Evolutionary conservation across 2,888 invertebrate species (phyloP), one percentile per base, ranked within the genome.

Genomic region (Bedellia somnulentella): DNA sequence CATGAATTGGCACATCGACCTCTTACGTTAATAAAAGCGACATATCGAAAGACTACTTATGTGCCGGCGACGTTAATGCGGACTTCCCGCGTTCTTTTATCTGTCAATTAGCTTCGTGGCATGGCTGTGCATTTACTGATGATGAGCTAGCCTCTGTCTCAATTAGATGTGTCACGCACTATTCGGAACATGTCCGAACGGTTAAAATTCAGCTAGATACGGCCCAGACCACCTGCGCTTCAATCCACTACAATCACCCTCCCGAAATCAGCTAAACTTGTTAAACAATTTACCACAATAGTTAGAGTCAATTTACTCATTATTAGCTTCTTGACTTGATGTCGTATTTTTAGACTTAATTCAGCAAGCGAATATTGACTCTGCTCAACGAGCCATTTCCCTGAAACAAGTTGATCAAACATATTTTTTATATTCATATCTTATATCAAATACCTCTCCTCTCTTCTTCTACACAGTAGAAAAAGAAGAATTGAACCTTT

Each of bases 41-140:
- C 35, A 37, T 45, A 56, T 61, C 57, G 57, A 58, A 58, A 54
- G 49, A 51, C 46, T 52, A 45, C 50, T 53, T 47, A 51, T 48
- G 47, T n/a, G n/a, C n/a, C n/a, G n/a, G n/a, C 52, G 45, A 47
- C 49, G 55, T 49, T 70, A 68, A 70, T 70, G 57, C 54, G 52
- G 48, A 62, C 68, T 60, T 71, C 71, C 71, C 60, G 64, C 38
- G 51, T 51, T 57, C 62, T 63, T 62, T 67, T 58, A 56, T 64
- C 55, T 53, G 53, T 58, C 63, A 67, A 70, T 70, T 67, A 63
- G 54, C 57, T 62, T 51, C 47, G 49, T 52, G 8, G n/a, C n/a
- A n/a, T n/a, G n/a, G n/a, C n/a, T 56, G 45, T 67, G 64, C 62
- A 64, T 48, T 60, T 46, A 45, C 46, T 47, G 47, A 45, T n/a